These are phyloP conservation scores for Aplysia californica DNA, from an alignment of 1,140 invertebrate genomes.

Conservation along the genomic window DNA sequence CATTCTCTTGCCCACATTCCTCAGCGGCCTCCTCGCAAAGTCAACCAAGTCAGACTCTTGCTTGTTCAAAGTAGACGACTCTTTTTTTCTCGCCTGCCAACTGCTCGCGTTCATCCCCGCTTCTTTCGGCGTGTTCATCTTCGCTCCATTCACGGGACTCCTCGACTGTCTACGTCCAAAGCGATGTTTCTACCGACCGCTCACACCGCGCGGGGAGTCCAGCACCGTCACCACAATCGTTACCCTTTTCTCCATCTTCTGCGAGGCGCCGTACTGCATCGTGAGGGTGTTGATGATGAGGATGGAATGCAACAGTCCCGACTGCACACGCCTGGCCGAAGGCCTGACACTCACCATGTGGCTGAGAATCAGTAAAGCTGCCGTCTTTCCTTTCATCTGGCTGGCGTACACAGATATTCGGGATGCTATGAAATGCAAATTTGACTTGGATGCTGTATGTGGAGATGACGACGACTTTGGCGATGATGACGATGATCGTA, in stretches of 20 bases:
- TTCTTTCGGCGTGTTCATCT: slow-evolving; percentile 24
- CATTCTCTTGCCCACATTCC: slow-evolving; percentile 30
- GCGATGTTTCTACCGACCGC: slow-evolving; percentile 25
- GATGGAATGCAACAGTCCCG: slow-evolving; percentile 32
- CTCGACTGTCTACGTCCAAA: slow-evolving; percentile 29
- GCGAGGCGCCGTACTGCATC: slow-evolving; percentile 40
- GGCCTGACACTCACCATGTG: slow-evolving; percentile 32
- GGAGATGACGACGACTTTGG: slow-evolving; percentile 10
- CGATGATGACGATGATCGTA: slow-evolving; percentile 17
- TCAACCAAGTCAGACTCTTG: slow-evolving; percentile 17
- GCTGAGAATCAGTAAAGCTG: slow-evolving; percentile 34
- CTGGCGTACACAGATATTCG: slow-evolving; percentile 37
- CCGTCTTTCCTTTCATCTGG: slow-evolving; percentile 39
- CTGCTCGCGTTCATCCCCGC: slow-evolving; percentile 31
- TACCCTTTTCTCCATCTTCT: slow-evolving; percentile 32
- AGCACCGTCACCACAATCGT: slow-evolving; percentile 27
- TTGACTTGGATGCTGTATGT: neutral
- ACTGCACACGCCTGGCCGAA: slow-evolving; percentile 31
- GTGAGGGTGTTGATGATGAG: slow-evolving; percentile 35
- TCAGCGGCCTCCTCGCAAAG: slow-evolving; percentile 13
- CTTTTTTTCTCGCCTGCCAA: slow-evolving; percentile 28
- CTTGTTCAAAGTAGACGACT: slow-evolving; percentile 25
- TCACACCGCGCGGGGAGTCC: slow-evolving; percentile 32
- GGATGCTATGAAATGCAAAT: slow-evolving; percentile 31
- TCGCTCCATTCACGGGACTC: slow-evolving; percentile 30